phyloP scores from a whole-genome alignment of 2,888 invertebrate species.

The Charanyca ferruginea region DNA sequence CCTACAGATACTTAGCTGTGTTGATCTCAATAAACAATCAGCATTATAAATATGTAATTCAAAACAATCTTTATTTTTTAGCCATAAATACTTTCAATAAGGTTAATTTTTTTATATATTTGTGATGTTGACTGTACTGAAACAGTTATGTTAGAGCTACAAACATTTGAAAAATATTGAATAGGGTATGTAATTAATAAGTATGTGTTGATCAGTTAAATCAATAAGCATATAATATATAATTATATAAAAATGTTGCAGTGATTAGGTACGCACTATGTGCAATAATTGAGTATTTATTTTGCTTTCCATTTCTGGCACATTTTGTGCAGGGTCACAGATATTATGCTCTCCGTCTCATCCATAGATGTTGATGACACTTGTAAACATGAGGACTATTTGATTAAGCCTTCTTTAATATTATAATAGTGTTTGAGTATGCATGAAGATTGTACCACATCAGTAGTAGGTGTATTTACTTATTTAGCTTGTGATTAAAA shows the following conservation, averaged over 20 bases:
- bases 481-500: conserved; percentile 30
- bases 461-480: conserved; percentile 31
- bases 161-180: conserved; percentile 26
- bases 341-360: conserved; percentile 12
- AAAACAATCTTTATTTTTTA: conserved; percentile 8
- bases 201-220: conserved; percentile 36
- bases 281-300: conserved; percentile 27
- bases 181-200: conserved; percentile 25
- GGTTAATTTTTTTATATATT: conserved; percentile 37
- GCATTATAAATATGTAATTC: conserved; percentile 58
- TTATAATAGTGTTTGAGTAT: conserved; percentile 11
- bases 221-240: conserved; percentile 16
- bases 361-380: conserved; percentile 4
- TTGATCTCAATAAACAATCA: conserved; percentile 60
- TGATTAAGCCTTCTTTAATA: neutral
- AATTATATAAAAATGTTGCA: conserved; percentile 12
- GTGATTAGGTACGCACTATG: conserved; percentile 41
- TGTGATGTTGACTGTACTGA: conserved; percentile 56
- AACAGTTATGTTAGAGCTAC: conserved; percentile 18
- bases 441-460: conserved; percentile 6
- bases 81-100: conserved; percentile 13
- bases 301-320: neutral
- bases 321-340: conserved; percentile 18
- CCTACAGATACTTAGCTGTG: conserved; percentile 28
- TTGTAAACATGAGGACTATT: neutral